These are phyloP conservation scores for Sphecodes monilicornis DNA, from an alignment of 2,888 invertebrate species.

Conservation along the genomic window DNA sequence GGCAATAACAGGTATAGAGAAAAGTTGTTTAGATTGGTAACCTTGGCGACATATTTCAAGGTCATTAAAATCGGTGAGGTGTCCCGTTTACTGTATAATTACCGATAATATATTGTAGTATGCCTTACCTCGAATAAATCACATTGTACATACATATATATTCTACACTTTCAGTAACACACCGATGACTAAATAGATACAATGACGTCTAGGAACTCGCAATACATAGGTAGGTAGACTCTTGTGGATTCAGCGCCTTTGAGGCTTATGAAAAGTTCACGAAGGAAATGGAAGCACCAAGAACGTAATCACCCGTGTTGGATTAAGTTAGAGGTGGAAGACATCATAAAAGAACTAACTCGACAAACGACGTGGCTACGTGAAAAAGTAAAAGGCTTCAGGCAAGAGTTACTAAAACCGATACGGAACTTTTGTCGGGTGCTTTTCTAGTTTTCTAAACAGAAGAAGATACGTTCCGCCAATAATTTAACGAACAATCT, in stretches of 20 bases:
- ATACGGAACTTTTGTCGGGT: neutral
- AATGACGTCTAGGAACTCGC: constrained; percentile 22
- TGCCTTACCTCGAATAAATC: constrained; percentile 1
- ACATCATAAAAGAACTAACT: neutral
- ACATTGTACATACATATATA: neutral
- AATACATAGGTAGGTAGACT: constrained; percentile 9
- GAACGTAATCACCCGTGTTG: neutral
- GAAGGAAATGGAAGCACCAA: constrained; percentile 16
- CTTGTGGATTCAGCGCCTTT: constrained; percentile 8
- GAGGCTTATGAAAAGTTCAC: constrained; percentile 38
- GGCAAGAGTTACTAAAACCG: neutral
- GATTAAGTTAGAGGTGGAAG: constrained; percentile 2
- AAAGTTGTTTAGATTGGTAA: too few species aligned
- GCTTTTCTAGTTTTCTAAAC: neutral
- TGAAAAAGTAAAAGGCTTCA: constrained; percentile 1
- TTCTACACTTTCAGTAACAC: constrained; percentile 8
- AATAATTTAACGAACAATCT: neutral
- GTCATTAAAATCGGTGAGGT: too few species aligned
- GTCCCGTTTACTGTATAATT: too few species aligned
- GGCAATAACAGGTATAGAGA: too few species aligned
- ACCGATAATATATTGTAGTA: neutral
- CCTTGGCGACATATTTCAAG: too few species aligned
- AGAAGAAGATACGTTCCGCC: neutral
- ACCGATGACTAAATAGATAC: neutral
- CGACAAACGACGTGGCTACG: neutral